These are phyloP conservation scores for Emmelina monodactyla DNA, from an alignment of 2,888 invertebrate species.

Conservation along the genomic window DNA sequence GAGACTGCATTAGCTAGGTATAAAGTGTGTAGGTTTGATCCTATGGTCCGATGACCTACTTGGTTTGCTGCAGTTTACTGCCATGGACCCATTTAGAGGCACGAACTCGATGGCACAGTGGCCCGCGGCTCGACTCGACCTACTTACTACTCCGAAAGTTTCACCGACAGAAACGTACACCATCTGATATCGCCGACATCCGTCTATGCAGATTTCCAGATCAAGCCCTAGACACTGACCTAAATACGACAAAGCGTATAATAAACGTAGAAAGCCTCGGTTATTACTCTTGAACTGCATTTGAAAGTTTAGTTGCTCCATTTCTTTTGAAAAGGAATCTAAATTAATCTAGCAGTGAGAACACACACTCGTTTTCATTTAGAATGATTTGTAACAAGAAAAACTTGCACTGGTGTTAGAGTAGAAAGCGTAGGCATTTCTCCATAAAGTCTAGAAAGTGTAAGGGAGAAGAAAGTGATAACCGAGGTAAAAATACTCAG, in stretches of 20 bases:
- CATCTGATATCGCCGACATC: conserved; percentile 59
- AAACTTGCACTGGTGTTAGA: conserved; percentile 61
- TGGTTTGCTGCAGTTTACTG: conserved; percentile 56
- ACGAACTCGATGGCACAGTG: conserved; percentile 34
- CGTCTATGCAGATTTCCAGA: conserved; percentile 65
- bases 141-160: conserved; percentile 55
- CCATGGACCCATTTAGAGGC: conserved; percentile 58
- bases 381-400: conserved; percentile 43
- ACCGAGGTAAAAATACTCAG: conserved; percentile 52
- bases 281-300: neutral
- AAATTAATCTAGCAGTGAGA: conserved; percentile 25
- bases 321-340: conserved; percentile 1
- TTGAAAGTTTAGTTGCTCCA: neutral
- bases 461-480: conserved; percentile 63
- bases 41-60: conserved; percentile 47
- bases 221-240: conserved; percentile 50
- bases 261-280: conserved; percentile 28
- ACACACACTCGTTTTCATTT: conserved; percentile 56
- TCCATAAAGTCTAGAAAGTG: conserved; percentile 64
- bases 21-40: too few species aligned
- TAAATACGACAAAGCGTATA: conserved; percentile 47
- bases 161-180: conserved; percentile 61
- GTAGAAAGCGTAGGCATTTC: conserved; percentile 62
- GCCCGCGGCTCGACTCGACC: conserved; percentile 49
- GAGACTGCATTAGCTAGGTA: conserved; percentile 18